Percentiles rank a stretch among this genome's conserved stretches.
phyloP scores from a whole-genome alignment of 2,888 invertebrate species.

The Ectobius pallidus region DNA sequence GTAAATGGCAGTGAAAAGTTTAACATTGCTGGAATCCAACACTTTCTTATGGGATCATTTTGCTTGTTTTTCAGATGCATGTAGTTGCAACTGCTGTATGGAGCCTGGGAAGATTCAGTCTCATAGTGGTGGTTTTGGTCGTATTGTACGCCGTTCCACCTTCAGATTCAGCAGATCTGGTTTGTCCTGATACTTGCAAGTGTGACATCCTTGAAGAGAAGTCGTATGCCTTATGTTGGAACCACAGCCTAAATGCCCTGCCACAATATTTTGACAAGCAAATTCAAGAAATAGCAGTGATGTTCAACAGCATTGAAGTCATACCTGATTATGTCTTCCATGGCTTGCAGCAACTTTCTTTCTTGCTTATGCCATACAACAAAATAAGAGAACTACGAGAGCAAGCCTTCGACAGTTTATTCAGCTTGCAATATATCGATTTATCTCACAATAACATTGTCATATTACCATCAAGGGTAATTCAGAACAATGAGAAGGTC shows the following conservation, averaged over 20 bases:
- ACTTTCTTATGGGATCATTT: too few species aligned
- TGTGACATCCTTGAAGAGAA: neutral
- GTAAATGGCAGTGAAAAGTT: too few species aligned
- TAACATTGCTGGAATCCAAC: too few species aligned
- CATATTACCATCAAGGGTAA: neutral
- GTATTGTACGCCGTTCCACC: neutral
- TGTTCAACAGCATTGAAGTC: neutral
- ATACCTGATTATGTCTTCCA: conserved; percentile 7
- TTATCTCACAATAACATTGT: conserved; percentile 1
- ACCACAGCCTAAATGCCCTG: neutral
- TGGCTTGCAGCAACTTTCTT: neutral
- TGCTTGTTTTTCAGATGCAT: conserved; percentile 7
- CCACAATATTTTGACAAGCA: conserved; percentile 5
- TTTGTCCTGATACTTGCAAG: conserved; percentile 5
- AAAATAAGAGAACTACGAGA: neutral
- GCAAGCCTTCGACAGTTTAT: neutral
- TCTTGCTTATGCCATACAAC: neutral
- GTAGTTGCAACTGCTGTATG: neutral
- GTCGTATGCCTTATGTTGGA: neutral
- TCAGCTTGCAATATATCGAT: neutral
- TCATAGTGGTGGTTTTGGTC: neutral
- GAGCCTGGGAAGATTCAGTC: neutral
- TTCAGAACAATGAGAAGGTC: conserved; percentile 6
- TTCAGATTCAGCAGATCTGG: neutral
- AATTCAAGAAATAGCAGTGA: neutral